Evolutionary conservation across 23 tunicate genomes (phyloP).

Genomic region (Ascidia mentula): DNA sequence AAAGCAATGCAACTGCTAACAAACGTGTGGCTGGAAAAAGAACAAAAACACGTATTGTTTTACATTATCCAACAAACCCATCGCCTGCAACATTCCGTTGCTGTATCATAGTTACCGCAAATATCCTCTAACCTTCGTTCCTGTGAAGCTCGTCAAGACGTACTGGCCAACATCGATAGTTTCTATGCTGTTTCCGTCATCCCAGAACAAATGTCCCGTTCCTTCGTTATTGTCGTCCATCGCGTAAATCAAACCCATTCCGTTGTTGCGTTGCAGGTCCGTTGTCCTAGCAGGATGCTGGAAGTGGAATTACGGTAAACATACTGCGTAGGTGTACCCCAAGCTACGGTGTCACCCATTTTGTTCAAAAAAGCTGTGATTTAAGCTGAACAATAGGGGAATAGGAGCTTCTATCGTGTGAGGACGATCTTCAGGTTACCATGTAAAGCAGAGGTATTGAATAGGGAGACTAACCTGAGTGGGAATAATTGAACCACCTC

Average conservation of each 20-base stretch:
- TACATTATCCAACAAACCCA: too few species aligned
- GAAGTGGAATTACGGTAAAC: not conserved
- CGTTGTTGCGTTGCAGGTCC: slow-evolving; percentile 50
- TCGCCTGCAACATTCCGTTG: too few species aligned
- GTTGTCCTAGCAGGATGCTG: slow-evolving; percentile 66
- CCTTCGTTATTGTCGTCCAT: slow-evolving; percentile 35
- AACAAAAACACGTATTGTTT: too few species aligned
- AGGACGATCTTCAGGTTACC: too few species aligned
- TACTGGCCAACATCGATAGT: slow-evolving; percentile 48
- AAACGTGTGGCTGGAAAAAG: too few species aligned
- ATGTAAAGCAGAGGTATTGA: too few species aligned
- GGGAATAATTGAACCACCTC: slow-evolving; percentile 80
- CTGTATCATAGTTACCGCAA: too few species aligned
- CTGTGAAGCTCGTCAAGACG: slow-evolving; percentile 35
- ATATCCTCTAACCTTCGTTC: slow-evolving; percentile 59
- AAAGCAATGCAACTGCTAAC: too few species aligned
- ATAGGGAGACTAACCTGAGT: slow-evolving; percentile 68
- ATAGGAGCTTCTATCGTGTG: too few species aligned
- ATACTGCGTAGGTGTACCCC: not conserved
- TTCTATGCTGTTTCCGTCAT: slow-evolving; percentile 78
- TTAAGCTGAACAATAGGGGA: too few species aligned
- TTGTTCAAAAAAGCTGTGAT: too few species aligned
- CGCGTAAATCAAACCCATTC: slow-evolving; percentile 66
- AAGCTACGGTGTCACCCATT: too few species aligned
- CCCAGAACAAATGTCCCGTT: slow-evolving; percentile 82